Evolutionary conservation across 2,797 vertebrate species (phyloP).

Genomic region (Falco naumanni): DNA sequence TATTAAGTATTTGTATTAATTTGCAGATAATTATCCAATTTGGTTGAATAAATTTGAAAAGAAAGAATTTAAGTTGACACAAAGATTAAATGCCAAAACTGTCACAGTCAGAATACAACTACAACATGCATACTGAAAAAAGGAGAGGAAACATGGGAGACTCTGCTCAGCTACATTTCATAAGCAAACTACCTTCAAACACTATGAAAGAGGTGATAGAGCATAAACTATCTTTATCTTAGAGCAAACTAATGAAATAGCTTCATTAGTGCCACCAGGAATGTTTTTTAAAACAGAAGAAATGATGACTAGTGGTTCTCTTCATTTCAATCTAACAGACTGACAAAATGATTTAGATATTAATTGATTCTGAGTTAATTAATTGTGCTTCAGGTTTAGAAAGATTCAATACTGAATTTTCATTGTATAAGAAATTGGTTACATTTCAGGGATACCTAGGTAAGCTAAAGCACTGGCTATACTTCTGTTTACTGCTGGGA

Average conservation of each 20-base stretch:
- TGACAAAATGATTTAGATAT: neutral
- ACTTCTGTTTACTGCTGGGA: neutral
- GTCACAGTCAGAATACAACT: neutral
- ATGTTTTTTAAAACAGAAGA: neutral
- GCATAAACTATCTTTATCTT: neutral
- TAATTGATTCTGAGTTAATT: neutral
- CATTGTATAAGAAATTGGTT: neutral
- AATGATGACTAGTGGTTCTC: neutral
- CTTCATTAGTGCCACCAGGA: neutral
- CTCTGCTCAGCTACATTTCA: neutral
- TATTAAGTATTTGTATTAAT: slow-evolving; percentile 5
- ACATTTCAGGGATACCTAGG: neutral
- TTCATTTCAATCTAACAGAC: neutral
- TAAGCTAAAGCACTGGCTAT: neutral
- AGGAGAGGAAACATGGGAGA: neutral
- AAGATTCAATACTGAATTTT: neutral
- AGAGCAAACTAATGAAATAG: neutral
- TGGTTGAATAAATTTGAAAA: slow-evolving; percentile 7
- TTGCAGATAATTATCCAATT: slow-evolving; percentile 6
- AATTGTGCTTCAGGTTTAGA: neutral
- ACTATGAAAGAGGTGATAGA: neutral
- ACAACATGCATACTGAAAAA: neutral
- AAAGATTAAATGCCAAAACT: neutral
- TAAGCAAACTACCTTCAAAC: neutral
- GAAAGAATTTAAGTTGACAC: neutral